These are phyloP conservation scores for Xylophagus ater DNA, from an alignment of 2,888 invertebrate genomes.

Conservation along the genomic window DNA sequence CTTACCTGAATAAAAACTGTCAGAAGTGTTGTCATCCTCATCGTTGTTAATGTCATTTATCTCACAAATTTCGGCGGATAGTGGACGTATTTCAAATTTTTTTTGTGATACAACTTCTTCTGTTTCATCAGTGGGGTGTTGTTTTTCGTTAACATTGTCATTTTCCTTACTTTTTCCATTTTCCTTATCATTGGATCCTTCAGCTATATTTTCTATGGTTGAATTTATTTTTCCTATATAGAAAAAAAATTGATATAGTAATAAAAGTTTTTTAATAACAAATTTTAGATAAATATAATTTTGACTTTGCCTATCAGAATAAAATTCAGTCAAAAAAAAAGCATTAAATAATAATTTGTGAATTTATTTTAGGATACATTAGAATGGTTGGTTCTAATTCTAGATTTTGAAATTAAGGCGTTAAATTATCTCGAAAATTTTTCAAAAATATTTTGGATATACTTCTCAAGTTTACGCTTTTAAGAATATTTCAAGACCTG, in stretches of 20 bases:
- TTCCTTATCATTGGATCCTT: background rate
- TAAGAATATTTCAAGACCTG: no score
- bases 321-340: background rate
- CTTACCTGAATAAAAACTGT: constrained; percentile 39
- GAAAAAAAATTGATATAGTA: no score
- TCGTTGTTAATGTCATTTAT: constrained; percentile 21
- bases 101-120: constrained; percentile 1
- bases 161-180: constrained; percentile 6
- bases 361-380: background rate
- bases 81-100: constrained; percentile 1
- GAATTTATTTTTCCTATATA: no score
- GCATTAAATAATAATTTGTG: background rate
- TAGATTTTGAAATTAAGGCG: no score
- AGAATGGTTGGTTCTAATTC: no score
- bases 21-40: constrained; percentile 33
- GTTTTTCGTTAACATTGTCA: constrained; percentile 20
- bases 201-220: no score
- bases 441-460: no score
- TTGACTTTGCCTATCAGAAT: no score
- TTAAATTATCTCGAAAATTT: no score
- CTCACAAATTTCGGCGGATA: constrained; percentile 2
- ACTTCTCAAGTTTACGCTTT: no score
- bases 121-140: background rate
- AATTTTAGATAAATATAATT: no score
- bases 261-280: no score